These are phyloP conservation scores for Dusona sp. DNA, from an alignment of 2,888 invertebrate species.

Conservation along the genomic window DNA sequence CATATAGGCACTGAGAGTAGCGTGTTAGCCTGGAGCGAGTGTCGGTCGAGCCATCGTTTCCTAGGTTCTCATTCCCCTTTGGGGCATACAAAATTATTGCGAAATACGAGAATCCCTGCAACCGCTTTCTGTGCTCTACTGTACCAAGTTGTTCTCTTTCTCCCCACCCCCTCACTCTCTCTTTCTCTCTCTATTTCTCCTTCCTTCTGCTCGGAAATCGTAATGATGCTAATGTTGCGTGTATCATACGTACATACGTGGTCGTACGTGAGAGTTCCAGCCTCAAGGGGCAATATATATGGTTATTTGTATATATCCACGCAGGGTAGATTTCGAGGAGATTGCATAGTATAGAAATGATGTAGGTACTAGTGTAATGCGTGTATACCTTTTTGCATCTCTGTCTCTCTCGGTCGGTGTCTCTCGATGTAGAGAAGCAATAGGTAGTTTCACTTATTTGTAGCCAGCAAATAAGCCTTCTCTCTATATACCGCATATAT, in stretches of 20 bases:
- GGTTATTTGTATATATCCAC: not conserved
- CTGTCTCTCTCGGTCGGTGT: conserved; percentile 7
- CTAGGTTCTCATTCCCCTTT: conserved; percentile 47
- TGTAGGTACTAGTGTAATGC: conserved; percentile 35
- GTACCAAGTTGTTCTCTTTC: not conserved
- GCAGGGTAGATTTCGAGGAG: not conserved
- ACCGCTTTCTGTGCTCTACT: not conserved
- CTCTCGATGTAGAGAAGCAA: conserved; percentile 26
- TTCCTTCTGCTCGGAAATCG: conserved; percentile 50
- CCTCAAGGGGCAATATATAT: conserved; percentile 19
- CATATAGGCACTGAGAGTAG: conserved; percentile 6
- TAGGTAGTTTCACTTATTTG: conserved; percentile 48
- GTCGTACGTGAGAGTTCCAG: conserved; percentile 23
- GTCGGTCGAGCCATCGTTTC: conserved; percentile 53
- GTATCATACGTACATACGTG: conserved; percentile 28
- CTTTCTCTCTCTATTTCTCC: not conserved
- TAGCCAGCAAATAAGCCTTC: conserved; percentile 53
- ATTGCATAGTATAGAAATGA: conserved; percentile 40
- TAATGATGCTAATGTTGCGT: conserved; percentile 13
- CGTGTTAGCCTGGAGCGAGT: conserved; percentile 33
- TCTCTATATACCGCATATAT: conserved; percentile 9
- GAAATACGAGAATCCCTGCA: conserved; percentile 57
- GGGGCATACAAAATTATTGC: conserved; percentile 64
- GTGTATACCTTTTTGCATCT: conserved; percentile 5
- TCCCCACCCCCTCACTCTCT: not conserved